A percentile compares a stretch with the other conserved stretches of the same genome.
These are phyloP conservation scores for Centroberyx gerrardi DNA, from an alignment of 2,797 vertebrate genomes.

Conservation along the genomic window DNA sequence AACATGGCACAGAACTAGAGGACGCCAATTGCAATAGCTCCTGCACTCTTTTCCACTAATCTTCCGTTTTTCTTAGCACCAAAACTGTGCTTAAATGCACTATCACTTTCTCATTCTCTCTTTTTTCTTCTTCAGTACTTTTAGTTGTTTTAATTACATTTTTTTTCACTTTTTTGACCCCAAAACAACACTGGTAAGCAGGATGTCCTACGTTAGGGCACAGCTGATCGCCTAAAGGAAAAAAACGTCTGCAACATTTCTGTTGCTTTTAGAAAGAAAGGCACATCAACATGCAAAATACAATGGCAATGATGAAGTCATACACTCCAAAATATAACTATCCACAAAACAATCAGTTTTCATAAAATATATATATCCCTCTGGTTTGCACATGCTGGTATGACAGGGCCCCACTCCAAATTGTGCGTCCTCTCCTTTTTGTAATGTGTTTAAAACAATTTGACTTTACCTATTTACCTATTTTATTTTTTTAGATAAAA, in stretches of 20 bases:
- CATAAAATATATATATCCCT: conserved; percentile 20
- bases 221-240: conserved; percentile 1
- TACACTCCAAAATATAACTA: neutral
- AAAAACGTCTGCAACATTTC: neutral
- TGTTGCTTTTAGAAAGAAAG: conserved; percentile 25
- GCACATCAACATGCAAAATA: conserved; percentile 29
- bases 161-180: conserved; percentile 25
- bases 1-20: conserved; percentile 1
- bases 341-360: neutral
- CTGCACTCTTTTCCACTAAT: neutral
- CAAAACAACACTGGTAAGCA: conserved; percentile 6
- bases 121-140: conserved; percentile 19
- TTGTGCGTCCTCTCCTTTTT: too few relatives aligned
- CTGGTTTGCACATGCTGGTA: conserved; percentile 1
- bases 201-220: conserved; percentile 17
- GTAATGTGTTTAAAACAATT: too few relatives aligned
- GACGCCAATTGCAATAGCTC: neutral
- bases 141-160: conserved; percentile 8
- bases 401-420: neutral
- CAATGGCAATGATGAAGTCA: conserved; percentile 6
- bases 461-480: too few relatives aligned
- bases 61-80: conserved; percentile 18
- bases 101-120: neutral
- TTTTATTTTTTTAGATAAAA: too few relatives aligned
- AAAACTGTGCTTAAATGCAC: conserved; percentile 4